Percentiles rank a stretch among this genome's conserved stretches.
Conservation (phyloP, 2,797 vertebrate species). For the Melanotaenia nigrans region DNA sequence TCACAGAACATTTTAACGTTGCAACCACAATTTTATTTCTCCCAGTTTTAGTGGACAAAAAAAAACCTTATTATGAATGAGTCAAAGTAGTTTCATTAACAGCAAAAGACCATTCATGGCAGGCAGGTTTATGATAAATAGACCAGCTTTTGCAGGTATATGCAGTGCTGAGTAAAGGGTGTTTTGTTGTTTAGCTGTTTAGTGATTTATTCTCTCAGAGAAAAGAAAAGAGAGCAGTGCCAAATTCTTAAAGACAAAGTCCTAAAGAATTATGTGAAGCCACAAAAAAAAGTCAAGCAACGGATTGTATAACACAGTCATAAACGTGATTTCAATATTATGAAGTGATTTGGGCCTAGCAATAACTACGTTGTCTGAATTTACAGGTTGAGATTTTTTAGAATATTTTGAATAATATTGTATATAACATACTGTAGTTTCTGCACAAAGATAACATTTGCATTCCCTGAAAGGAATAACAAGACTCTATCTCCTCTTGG, state of each 20-base stretch:
- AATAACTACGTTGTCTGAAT: too few species aligned
- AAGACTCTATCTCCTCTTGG: slow-evolving; percentile 9
- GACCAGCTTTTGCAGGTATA: background rate
- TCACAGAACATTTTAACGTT: slow-evolving; percentile 1
- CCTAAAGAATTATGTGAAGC: background rate
- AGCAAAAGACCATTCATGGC: background rate
- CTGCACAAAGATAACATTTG: background rate
- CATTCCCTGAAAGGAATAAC: slow-evolving; percentile 22
- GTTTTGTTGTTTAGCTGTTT: background rate
- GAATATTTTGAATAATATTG: background rate
- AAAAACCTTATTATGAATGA: background rate
- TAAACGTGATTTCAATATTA: background rate
- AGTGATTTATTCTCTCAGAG: background rate
- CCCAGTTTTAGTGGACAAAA: background rate
- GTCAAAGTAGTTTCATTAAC: background rate
- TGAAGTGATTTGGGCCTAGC: background rate
- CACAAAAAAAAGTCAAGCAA: slow-evolving; percentile 12
- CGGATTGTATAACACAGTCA: background rate
- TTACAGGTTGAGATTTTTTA: background rate
- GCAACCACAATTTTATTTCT: background rate
- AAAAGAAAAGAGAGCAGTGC: background rate
- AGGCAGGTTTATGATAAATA: background rate
- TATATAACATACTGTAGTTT: background rate
- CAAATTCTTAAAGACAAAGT: background rate
- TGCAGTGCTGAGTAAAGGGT: background rate